A percentile compares a stretch with the other conserved stretches of the same genome.
Evolutionary conservation across 2,113 vertebrate genomes (phyloP).

Genomic region (Eulemur rufifrons): DNA sequence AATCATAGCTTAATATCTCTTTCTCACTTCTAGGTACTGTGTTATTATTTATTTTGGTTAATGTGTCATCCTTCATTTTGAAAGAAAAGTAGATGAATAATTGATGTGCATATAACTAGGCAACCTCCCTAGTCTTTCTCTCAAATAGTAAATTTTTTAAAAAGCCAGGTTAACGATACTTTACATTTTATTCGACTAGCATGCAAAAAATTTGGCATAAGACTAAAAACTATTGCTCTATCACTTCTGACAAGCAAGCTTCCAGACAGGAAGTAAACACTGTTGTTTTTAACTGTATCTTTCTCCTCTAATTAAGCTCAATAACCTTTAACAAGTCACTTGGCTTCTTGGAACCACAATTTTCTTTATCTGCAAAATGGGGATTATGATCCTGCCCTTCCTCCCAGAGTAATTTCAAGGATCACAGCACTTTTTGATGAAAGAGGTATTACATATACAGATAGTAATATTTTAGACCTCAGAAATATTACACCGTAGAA

Average conservation of each 20-base stretch:
- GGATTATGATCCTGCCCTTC: not conserved
- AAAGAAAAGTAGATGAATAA: conserved; percentile 16
- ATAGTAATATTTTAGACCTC: not conserved
- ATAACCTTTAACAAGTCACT: not conserved
- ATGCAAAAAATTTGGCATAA: not conserved
- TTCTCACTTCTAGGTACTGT: not conserved
- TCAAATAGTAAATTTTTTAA: not conserved
- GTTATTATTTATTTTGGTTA: conserved; percentile 17
- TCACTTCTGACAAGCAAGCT: not conserved
- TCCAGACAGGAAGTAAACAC: not conserved
- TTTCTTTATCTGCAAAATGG: conserved; percentile 43
- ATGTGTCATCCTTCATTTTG: not conserved
- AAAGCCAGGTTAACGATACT: not conserved
- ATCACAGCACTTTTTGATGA: conserved; percentile 46
- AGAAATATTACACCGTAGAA: not conserved
- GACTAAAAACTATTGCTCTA: not conserved
- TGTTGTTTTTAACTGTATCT: not conserved
- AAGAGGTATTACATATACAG: not conserved
- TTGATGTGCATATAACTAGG: not conserved
- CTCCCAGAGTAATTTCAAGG: conserved; percentile 22
- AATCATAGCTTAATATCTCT: not conserved
- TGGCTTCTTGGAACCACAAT: conserved; percentile 6
- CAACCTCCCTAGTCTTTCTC: not conserved
- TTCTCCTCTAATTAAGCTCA: conserved; percentile 8
- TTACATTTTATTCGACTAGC: not conserved